These are phyloP conservation scores for Babylonia areolata DNA, from an alignment of 1,140 invertebrate species.

Conservation along the genomic window DNA sequence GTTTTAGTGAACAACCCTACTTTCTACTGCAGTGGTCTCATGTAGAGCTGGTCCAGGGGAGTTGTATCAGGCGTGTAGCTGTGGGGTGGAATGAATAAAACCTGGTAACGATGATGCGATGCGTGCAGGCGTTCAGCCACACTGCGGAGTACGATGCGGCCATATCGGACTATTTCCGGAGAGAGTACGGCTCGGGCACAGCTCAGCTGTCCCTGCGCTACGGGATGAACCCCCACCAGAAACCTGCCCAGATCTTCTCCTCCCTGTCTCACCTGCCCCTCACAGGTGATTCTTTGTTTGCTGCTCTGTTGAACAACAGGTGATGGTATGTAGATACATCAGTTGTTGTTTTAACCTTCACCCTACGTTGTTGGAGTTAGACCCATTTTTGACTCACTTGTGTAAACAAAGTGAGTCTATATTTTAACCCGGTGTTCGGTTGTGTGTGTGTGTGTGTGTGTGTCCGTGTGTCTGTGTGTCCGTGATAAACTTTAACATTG, in stretches of 20 bases:
- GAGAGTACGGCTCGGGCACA: conserved; percentile 86
- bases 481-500: too few relatives aligned
- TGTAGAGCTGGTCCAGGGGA: too few relatives aligned
- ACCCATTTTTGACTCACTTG: too few relatives aligned
- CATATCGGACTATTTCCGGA: conserved; percentile 97
- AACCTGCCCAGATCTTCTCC: conserved; percentile 93
- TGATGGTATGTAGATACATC: background rate
- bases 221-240: conserved; percentile 99
- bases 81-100: too few relatives aligned
- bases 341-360: too few relatives aligned
- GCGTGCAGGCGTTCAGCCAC: conserved; percentile 93
- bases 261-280: conserved; percentile 88
- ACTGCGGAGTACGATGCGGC: conserved; percentile 95
- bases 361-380: too few relatives aligned
- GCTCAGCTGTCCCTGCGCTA: conserved; percentile 92
- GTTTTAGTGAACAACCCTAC: too few relatives aligned
- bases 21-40: too few relatives aligned
- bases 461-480: background rate
- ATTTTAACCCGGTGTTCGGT: too few relatives aligned
- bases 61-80: too few relatives aligned
- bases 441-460: conserved; percentile 15
- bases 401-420: too few relatives aligned
- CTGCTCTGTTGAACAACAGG: too few relatives aligned
- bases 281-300: conserved; percentile 77
- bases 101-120: background rate